These are phyloP conservation scores for Papilio gigon DNA, from an alignment of 2,888 invertebrate species.

Conservation along the genomic window DNA sequence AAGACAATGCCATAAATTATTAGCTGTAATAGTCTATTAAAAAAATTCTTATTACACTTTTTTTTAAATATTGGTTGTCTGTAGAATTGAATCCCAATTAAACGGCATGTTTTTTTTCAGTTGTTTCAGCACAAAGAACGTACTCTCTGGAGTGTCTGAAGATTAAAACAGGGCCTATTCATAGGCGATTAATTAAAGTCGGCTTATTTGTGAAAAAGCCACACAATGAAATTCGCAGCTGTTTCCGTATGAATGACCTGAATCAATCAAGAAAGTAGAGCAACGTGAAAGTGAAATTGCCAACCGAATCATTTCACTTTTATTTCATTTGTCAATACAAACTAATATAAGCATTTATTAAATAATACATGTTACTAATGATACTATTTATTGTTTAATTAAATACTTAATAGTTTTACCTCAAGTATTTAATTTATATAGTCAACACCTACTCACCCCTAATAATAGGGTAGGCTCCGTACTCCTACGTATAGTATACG, in stretches of 20 bases:
- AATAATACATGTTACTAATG: too few relatives aligned
- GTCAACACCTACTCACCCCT: too few relatives aligned
- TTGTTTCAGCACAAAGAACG: neutral
- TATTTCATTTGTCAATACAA: neutral
- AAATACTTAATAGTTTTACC: too few relatives aligned
- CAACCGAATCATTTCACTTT: neutral
- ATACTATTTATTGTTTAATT: too few relatives aligned
- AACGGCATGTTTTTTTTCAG: neutral
- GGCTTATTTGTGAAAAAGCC: slow-evolving; percentile 5
- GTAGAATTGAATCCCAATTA: neutral
- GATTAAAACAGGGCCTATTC: neutral
- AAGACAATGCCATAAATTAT: too few relatives aligned
- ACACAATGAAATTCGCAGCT: neutral
- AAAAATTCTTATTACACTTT: too few relatives aligned
- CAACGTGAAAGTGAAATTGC: neutral
- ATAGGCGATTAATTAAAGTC: slow-evolving; percentile 12
- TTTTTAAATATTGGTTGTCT: neutral
- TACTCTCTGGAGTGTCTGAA: neutral
- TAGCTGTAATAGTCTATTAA: too few relatives aligned
- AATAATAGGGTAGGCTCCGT: too few relatives aligned
- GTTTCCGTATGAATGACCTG: neutral
- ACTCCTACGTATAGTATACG: too few relatives aligned
- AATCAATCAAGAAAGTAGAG: slow-evolving; percentile 10
- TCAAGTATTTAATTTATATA: neutral
- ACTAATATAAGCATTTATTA: neutral